A percentile compares a stretch with the other conserved stretches of the same genome.
These are phyloP conservation scores for Sigmodon hispidus DNA, from an alignment of 2,113 vertebrate species.

Conservation along the genomic window DNA sequence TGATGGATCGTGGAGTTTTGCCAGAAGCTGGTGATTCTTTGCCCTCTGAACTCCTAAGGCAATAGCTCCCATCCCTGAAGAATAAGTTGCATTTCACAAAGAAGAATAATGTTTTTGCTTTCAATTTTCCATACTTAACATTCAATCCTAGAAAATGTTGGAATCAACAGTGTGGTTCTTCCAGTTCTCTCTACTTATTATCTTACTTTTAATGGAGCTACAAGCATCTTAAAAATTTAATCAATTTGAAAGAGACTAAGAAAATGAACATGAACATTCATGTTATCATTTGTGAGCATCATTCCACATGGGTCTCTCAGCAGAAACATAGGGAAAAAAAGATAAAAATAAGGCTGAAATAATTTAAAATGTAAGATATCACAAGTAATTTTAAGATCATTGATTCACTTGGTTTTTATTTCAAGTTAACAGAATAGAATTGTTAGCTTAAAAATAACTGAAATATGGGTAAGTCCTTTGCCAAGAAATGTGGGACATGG, in stretches of 20 bases:
- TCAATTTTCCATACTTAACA: background rate
- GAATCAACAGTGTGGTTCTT: conserved; percentile 28
- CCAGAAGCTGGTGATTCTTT: conserved; percentile 29
- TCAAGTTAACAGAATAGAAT: conserved; percentile 17
- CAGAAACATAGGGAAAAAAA: background rate
- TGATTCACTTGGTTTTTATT: conserved; percentile 26
- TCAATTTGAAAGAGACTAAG: background rate
- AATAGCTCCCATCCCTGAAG: conserved; percentile 11
- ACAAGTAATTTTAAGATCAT: background rate
- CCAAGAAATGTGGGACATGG: background rate
- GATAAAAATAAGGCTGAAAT: background rate
- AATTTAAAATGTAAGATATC: background rate
- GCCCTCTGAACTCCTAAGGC: conserved; percentile 27
- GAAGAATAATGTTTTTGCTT: conserved; percentile 47
- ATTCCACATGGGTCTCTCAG: background rate
- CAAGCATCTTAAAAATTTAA: background rate
- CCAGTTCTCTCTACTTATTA: background rate
- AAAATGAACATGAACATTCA: background rate
- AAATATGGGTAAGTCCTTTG: background rate
- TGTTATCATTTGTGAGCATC: background rate
- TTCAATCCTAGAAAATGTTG: background rate
- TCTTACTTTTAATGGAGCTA: background rate
- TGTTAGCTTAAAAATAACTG: background rate
- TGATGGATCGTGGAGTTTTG: background rate
- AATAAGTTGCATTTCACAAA: background rate